phyloP scores from a whole-genome alignment of 2,797 vertebrate genomes.

The Toxotes lorentzi region DNA sequence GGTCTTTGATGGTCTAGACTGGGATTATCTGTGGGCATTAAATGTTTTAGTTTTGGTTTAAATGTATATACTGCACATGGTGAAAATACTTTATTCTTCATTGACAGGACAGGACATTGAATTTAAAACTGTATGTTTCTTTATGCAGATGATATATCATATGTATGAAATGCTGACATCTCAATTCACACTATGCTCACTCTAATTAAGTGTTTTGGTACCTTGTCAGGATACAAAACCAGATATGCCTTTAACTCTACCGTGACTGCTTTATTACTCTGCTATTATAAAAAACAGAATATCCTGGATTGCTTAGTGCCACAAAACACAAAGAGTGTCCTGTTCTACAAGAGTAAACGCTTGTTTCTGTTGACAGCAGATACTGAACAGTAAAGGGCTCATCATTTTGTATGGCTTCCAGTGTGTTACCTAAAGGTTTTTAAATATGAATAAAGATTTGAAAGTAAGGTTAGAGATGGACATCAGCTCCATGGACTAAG shows the following conservation, averaged over 20 bases:
- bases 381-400: background rate
- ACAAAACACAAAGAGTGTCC: background rate
- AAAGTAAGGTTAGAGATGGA: background rate
- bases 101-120: no score
- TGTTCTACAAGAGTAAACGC: background rate
- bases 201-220: background rate
- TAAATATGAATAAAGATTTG: background rate
- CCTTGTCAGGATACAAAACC: background rate
- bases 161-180: background rate
- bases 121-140: background rate
- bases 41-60: background rate
- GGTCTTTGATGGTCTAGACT: background rate
- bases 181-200: background rate
- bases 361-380: background rate
- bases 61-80: no score
- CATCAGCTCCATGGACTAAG: background rate
- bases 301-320: background rate
- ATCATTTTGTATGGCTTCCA: background rate
- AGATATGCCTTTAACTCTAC: background rate
- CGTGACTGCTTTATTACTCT: background rate
- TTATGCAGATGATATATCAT: slow-evolving; percentile 20
- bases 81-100: no score
- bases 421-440: background rate
- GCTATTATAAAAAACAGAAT: background rate
- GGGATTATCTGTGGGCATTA: no score